phyloP scores from a whole-genome alignment of 92 coral and sea anemone genomes.

The Epizoanthus rinbou region DNA sequence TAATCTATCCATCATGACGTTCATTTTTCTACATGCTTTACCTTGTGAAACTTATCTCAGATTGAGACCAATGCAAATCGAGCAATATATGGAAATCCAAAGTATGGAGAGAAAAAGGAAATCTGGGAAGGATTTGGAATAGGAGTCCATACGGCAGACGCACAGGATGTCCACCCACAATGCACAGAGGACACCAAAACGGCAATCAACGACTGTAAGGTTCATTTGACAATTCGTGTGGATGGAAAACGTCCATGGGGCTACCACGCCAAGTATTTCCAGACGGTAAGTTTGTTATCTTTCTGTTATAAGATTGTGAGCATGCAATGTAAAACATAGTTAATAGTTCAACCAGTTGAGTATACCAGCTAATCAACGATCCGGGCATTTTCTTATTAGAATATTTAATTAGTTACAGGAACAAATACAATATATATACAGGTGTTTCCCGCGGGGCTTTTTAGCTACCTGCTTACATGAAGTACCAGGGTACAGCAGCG shows the following conservation, averaged over 20 bases:
- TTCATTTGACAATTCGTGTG: conserved; percentile 13
- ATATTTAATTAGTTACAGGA: no score
- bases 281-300: not conserved
- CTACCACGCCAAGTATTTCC: not conserved
- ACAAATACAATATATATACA: no score
- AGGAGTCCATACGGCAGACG: not conserved
- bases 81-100: not conserved
- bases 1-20: no score
- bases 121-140: conserved; percentile 18
- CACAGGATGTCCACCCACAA: conserved; percentile 7
- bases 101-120: conserved; percentile 4
- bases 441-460: no score
- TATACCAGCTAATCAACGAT: not conserved
- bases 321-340: not conserved
- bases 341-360: not conserved
- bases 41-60: not conserved
- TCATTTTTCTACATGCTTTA: no score
- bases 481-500: no score
- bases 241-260: conserved; percentile 1
- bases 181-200: conserved; percentile 20
- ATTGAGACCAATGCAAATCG: not conserved
- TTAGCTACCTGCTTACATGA: no score
- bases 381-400: no score
- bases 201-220: not conserved
- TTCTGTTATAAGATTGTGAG: not conserved